These are phyloP conservation scores for Orussus abietinus DNA, from an alignment of 1,140 invertebrate species.

Conservation along the genomic window DNA sequence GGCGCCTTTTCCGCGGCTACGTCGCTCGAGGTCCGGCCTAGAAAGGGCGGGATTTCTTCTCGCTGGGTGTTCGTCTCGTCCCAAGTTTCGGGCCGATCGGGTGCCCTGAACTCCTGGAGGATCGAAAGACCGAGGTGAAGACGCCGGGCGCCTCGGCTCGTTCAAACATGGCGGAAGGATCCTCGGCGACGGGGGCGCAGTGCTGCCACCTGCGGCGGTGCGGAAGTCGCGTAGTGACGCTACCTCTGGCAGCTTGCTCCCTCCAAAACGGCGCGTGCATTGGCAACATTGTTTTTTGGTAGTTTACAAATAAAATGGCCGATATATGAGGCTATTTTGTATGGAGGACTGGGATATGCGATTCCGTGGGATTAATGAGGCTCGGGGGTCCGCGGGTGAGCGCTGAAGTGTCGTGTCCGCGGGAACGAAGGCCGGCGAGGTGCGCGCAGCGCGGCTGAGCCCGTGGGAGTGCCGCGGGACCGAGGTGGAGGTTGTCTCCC, in stretches of 20 bases:
- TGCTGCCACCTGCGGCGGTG: slow-evolving; percentile 41
- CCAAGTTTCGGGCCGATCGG: too few species aligned
- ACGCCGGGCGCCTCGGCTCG: too few species aligned
- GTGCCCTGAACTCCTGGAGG: too few species aligned
- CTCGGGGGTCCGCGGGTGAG: slow-evolving; percentile 28
- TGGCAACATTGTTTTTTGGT: slow-evolving; percentile 51
- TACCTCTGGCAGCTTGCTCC: slow-evolving; percentile 34
- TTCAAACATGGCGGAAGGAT: slow-evolving; percentile 35
- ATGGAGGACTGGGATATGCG: slow-evolving; percentile 48
- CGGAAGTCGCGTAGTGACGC: slow-evolving; percentile 28
- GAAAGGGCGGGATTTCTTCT: too few species aligned
- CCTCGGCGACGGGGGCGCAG: slow-evolving; percentile 24
- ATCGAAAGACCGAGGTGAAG: too few species aligned
- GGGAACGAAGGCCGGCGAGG: slow-evolving; percentile 17
- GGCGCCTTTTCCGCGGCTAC: too few species aligned
- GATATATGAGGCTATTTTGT: slow-evolving; percentile 51
- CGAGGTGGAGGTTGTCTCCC: slow-evolving; percentile 41
- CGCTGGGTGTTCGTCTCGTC: too few species aligned
- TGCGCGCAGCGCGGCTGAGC: slow-evolving; percentile 22
- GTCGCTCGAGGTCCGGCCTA: too few species aligned
- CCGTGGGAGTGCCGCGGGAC: slow-evolving; percentile 31
- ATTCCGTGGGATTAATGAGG: slow-evolving; percentile 45
- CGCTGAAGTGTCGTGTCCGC: slow-evolving; percentile 18
- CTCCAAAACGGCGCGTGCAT: slow-evolving; percentile 44
- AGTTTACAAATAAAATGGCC: slow-evolving; percentile 56